These are phyloP conservation scores for Danio choprae DNA, from an alignment of 2,797 vertebrate genomes.

Conservation along the genomic window DNA sequence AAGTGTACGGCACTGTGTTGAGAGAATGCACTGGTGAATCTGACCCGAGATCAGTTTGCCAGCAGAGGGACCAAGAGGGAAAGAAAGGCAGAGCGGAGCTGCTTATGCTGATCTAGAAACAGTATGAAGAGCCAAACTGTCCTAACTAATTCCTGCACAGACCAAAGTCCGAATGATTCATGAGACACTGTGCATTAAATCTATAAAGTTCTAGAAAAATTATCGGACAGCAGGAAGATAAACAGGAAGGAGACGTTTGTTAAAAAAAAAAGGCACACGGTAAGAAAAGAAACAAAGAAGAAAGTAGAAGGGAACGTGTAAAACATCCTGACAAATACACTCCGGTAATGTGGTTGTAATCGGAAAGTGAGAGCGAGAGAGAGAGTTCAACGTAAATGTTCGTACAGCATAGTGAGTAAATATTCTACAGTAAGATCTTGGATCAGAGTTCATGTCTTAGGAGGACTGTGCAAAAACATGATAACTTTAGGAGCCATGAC, in stretches of 20 bases:
- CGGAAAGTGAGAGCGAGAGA: constrained; percentile 25
- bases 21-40: constrained; percentile 65
- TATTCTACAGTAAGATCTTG: constrained; percentile 57
- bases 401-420: constrained; percentile 58
- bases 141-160: constrained; percentile 2
- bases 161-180: constrained; percentile 37
- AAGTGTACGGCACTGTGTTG: constrained; percentile 33
- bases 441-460: constrained; percentile 18
- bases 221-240: constrained; percentile 7
- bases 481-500: constrained; percentile 51
- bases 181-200: constrained; percentile 23
- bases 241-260: neutral
- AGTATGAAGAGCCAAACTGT: constrained; percentile 32
- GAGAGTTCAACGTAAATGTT: constrained; percentile 49
- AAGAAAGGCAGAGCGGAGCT: constrained; percentile 61
- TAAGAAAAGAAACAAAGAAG: constrained; percentile 30
- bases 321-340: constrained; percentile 42
- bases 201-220: constrained; percentile 32
- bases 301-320: neutral
- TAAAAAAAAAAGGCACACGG: constrained; percentile 55
- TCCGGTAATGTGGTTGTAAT: constrained; percentile 24
- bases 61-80: constrained; percentile 45
- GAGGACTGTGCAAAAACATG: constrained; percentile 56
- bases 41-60: constrained; percentile 65
- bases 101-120: constrained; percentile 32